These are phyloP conservation scores for Drosophila willistoni DNA, from an alignment of 1,140 invertebrate species.

Conservation along the genomic window DNA sequence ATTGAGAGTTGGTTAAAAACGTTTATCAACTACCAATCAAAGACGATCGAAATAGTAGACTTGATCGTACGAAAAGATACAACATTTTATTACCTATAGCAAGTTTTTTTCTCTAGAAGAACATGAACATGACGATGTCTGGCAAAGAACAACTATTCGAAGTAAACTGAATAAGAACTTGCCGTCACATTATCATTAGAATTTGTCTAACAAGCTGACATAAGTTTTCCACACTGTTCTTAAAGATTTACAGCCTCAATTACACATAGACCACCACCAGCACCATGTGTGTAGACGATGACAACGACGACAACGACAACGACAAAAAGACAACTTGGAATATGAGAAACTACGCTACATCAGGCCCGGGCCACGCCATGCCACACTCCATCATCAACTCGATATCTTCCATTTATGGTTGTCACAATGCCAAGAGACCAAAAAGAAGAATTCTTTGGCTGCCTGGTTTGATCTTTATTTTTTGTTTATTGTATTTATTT, in stretches of 20 bases:
- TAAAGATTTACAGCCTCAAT: slow-evolving; percentile 45
- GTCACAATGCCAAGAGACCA: slow-evolving; percentile 58
- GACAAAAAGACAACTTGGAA: slow-evolving; percentile 12
- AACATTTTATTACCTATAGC: not conserved
- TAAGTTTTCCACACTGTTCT: slow-evolving; percentile 33
- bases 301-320: not conserved
- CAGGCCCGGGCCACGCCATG: slow-evolving; percentile 34
- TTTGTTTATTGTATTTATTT: slow-evolving; percentile 61
- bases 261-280: slow-evolving; percentile 16
- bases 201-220: slow-evolving; percentile 42
- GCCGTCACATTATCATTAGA: slow-evolving; percentile 20
- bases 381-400: slow-evolving; percentile 34
- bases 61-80: not conserved
- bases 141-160: not conserved
- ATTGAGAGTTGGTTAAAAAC: not conserved
- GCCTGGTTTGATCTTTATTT: slow-evolving; percentile 52
- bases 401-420: slow-evolving; percentile 62
- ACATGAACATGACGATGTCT: not conserved
- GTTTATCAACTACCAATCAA: not conserved
- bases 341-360: slow-evolving; percentile 23
- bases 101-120: not conserved
- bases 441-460: slow-evolving; percentile 66
- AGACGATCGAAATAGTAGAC: not conserved
- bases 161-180: not conserved
- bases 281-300: not conserved